Base-by-base conservation (phyloP, 2,113 vertebrate species). In the Helogale parvula region DNA sequence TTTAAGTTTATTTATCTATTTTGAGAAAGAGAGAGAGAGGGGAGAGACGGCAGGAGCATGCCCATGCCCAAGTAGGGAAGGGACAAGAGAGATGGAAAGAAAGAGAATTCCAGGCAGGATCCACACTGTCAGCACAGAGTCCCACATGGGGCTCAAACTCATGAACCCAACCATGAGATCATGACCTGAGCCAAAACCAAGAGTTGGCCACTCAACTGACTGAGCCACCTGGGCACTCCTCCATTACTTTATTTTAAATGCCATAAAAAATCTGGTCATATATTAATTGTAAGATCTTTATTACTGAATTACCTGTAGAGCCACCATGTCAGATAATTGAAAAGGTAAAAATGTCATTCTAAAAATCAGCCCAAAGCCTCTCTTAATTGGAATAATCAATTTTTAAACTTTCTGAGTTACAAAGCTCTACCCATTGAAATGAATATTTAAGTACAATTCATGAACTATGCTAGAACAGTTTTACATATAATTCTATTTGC, bases 361-460 rank as follows among this genome's bases (percentile, higher is more conserved):
- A 47, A 92, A 90, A 81, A 5, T 69, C 13, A 89, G 50, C 3
- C 14, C 31, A 95, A 2, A 13, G 14, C 5, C 25, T 38, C 2
- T 95, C 45, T 85, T 63, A 88, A 54, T 47, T 54, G 15, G 8
- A 74, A 52, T 89, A 54, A 68, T 84, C n/a, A 41, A 52, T 84
- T 92, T 74, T 72, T 21, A 82, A 60, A 29, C 6, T 88, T 91
- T 88, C 89, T 0, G 9, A 94, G 16, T 91, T 89, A 35, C 90
- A 85, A 88, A 88, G 31, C 77, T 90, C 79, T 74, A 31, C 5
- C n/a, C 68, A 83, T 71, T 66, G n/a, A 92, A 95, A 88, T 31
- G 4, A 33, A 89, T 52, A 6, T 27, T 90, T 71, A 96, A 79
- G 31, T 87, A 65, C 95, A 93, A 90, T 71, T 91, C 60, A 85